Base-by-base conservation (phyloP, 1,140 invertebrate species). In the Forficula auricularia region DNA sequence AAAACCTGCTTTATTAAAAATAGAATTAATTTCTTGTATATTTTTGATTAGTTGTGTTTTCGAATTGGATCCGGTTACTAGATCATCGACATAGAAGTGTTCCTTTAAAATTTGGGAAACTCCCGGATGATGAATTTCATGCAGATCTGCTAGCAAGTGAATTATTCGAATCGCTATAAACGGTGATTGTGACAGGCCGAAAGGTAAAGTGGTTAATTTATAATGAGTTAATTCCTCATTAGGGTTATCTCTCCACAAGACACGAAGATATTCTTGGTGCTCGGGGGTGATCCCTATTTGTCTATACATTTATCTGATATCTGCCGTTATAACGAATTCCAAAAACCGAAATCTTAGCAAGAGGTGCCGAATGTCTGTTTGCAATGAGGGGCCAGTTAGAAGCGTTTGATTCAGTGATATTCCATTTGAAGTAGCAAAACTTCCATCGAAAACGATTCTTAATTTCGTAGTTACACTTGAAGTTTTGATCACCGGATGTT, bases 231-330 rank as follows among this genome's bases (percentile, higher is more conserved):
- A 35, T 37, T 18, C 9, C 13, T 45, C 45, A 7, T 31, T 16
- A 10, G 19, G 27, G 6, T 33, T 31, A 2, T 27, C 3, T 44
- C 45, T 37, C 48, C 45, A 49, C 2, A 48, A 36, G 34, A 44
- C 43, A 9, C 33, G 12, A 31, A 45, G 43, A 30, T 33, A 48
- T 18, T 39, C n/a, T 2, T 7, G 33, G 37, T 45, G 19, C 10
- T 19, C 3, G 7, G 31, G 12, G 14, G 40, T n/a, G 6, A 50
- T 19, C 27, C 15, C 15, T 31, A 48, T 42, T 32, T 49, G 44
- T 18, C 50, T 13, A 43, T 52, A 50, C 48, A 52, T 52, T 45
- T 48, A 46, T 10, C 14, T 30, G 22, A 50, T 49, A 33, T 54
- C 53, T 9, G 47, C 47, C 12, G 44, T 47, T 19, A 54, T 40